These are phyloP conservation scores for Tangachromis dhanisi DNA, from an alignment of 2,113 vertebrate species.

Conservation along the genomic window DNA sequence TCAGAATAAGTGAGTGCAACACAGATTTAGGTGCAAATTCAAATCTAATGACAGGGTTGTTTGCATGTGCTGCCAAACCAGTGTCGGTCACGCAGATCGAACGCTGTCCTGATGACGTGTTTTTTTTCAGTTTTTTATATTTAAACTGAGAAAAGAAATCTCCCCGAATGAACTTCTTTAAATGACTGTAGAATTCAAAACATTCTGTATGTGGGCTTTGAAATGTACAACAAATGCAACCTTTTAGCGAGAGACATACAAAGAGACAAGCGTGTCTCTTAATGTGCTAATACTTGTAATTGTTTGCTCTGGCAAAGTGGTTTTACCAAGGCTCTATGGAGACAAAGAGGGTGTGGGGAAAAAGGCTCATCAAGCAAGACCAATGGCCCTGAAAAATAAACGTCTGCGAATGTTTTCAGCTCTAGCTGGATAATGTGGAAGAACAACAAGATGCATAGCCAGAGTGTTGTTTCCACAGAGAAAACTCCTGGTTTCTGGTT, in stretches of 20 bases:
- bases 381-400: background rate
- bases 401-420: background rate
- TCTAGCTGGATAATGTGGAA: background rate
- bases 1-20: constrained; percentile 80
- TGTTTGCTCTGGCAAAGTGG: background rate
- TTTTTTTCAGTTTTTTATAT: background rate
- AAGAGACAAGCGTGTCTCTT: background rate
- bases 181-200: background rate
- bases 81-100: background rate
- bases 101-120: accelerated
- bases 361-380: background rate
- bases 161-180: background rate
- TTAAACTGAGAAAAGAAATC: background rate
- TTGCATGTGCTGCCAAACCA: background rate
- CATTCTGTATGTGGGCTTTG: background rate
- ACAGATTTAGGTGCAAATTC: background rate
- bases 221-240: background rate
- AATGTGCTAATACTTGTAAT: background rate
- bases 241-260: background rate
- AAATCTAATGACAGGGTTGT: background rate
- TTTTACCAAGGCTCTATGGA: background rate
- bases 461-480: background rate
- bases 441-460: background rate
- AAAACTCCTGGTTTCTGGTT: background rate
- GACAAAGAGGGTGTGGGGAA: background rate